These are phyloP conservation scores for Eulacestoma nigropectus DNA, from an alignment of 2,113 vertebrate genomes.

Conservation along the genomic window DNA sequence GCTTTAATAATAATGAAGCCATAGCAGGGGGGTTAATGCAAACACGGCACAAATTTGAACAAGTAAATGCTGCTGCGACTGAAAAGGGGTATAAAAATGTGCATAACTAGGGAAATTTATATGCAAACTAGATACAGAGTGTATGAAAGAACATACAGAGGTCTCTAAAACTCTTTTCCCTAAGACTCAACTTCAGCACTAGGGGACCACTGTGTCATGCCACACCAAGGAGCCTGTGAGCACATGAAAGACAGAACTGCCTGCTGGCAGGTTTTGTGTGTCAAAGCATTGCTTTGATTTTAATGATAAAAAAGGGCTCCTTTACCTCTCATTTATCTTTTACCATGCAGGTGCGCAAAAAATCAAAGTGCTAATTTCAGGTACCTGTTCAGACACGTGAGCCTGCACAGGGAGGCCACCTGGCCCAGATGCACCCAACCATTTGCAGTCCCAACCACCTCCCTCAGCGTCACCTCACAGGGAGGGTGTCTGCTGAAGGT, in stretches of 20 bases:
- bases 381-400: background rate
- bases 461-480: background rate
- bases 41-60: background rate
- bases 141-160: background rate
- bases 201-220: background rate
- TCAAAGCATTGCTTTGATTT: background rate
- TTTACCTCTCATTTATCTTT: background rate
- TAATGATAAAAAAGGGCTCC: background rate
- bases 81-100: background rate
- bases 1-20: background rate
- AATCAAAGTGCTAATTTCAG: background rate
- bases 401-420: background rate
- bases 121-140: background rate
- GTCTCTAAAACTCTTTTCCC: background rate
- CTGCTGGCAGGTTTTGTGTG: background rate
- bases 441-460: background rate
- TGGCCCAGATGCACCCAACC: background rate
- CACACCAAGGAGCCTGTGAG: background rate
- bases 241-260: background rate
- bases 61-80: background rate
- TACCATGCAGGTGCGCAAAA: conserved; percentile 26
- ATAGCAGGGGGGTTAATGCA: background rate
- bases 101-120: background rate
- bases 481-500: background rate
- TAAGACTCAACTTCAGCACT: background rate